These are phyloP conservation scores for Microcebus griseorufus DNA, from an alignment of 2,113 vertebrate species.

Conservation along the genomic window DNA sequence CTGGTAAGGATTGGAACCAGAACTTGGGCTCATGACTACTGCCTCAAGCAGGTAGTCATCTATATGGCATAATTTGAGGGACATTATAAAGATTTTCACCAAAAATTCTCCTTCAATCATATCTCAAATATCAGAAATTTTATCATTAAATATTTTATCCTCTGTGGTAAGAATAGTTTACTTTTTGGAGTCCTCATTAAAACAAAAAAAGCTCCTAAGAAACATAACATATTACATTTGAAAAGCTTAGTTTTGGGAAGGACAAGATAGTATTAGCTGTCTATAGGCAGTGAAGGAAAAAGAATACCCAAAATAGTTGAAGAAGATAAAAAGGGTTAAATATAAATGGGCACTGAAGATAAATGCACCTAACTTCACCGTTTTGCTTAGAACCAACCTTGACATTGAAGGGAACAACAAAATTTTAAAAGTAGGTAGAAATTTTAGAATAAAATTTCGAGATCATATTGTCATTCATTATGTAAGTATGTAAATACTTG, in stretches of 20 bases:
- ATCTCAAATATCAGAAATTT: slow-evolving; percentile 33
- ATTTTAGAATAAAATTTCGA: slow-evolving; percentile 41
- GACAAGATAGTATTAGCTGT: background rate
- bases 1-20: background rate
- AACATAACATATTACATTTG: background rate
- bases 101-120: slow-evolving; percentile 24
- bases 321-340: background rate
- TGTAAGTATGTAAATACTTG: background rate
- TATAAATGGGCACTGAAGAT: background rate
- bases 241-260: background rate
- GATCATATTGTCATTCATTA: background rate
- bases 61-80: background rate
- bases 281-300: background rate
- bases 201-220: background rate
- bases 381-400: slow-evolving; percentile 24
- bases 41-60: background rate
- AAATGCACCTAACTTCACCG: background rate
- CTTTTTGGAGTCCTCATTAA: background rate
- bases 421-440: background rate
- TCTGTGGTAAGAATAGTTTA: background rate
- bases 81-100: slow-evolving; percentile 29
- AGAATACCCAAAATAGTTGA: background rate
- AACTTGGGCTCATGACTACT: background rate
- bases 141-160: slow-evolving; percentile 30
- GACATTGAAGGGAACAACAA: background rate